A percentile compares a stretch with the other conserved stretches of the same genome.
phyloP scores from a whole-genome alignment of 2,797 vertebrate species.

The Chaetophractus vellerosus region DNA sequence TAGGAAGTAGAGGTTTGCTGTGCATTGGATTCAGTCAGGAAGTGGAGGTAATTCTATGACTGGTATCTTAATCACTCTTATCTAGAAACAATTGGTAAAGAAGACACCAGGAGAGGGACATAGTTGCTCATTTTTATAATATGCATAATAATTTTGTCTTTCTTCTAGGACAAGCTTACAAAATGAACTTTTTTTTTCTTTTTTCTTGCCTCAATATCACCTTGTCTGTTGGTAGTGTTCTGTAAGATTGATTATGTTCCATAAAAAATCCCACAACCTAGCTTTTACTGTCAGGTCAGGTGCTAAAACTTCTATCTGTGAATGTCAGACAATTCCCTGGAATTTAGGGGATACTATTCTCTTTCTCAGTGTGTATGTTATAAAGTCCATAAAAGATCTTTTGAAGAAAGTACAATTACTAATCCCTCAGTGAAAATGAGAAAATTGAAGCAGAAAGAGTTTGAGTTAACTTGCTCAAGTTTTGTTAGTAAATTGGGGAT shows the following conservation, averaged over 20 bases:
- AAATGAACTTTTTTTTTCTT: background rate
- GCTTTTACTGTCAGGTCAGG: background rate
- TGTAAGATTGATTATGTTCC: background rate
- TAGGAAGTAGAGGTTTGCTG: background rate
- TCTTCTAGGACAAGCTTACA: background rate
- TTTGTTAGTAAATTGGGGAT: background rate
- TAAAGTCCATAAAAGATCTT: background rate
- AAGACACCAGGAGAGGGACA: background rate
- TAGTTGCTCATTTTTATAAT: background rate
- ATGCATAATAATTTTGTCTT: background rate
- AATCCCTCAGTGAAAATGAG: background rate
- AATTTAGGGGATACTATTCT: background rate
- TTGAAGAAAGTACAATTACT: background rate
- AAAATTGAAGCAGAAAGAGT: background rate
- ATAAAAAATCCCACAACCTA: background rate
- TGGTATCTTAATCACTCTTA: too few species aligned
- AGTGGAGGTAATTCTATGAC: rapidly evolving
- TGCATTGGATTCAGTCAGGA: background rate
- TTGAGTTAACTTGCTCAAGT: background rate
- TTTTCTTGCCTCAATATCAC: background rate
- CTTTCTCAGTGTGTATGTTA: background rate
- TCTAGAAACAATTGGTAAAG: background rate
- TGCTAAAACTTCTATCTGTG: background rate
- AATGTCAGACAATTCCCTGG: background rate
- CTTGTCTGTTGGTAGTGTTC: background rate